A percentile compares a stretch with the other conserved stretches of the same genome.
Evolutionary conservation across 2,797 vertebrate species (phyloP).

Genomic region (Epinephelus malabaricus): DNA sequence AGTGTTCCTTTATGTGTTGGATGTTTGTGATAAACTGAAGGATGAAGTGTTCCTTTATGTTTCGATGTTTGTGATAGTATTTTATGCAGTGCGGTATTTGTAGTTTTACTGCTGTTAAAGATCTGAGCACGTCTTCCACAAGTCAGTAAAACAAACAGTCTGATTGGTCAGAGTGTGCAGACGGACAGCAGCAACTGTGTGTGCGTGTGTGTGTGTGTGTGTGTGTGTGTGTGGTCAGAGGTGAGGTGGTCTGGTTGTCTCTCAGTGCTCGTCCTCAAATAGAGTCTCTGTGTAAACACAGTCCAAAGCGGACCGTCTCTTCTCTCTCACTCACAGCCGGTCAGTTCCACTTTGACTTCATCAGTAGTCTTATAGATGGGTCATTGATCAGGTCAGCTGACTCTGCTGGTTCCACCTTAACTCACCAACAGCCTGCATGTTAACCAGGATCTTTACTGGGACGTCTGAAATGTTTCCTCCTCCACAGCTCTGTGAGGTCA

Average conservation of each 20-base stretch:
- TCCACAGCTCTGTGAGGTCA: not conserved
- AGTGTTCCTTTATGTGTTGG: no score
- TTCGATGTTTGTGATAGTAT: no score
- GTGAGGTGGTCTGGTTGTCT: conserved; percentile 18
- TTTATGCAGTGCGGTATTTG: not conserved
- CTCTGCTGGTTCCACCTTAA: no score
- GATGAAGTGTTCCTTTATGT: no score
- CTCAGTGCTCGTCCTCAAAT: conserved; percentile 29
- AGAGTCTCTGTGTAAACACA: conserved; percentile 7
- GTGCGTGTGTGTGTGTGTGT: conserved; percentile 24
- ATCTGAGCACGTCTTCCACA: not conserved
- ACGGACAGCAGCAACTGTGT: conserved; percentile 52
- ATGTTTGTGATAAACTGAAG: no score
- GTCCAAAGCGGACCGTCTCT: no score
- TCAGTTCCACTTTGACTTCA: not conserved
- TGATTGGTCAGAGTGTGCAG: not conserved
- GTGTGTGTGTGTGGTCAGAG: conserved; percentile 26
- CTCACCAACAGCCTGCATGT: not conserved
- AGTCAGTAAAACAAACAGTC: not conserved
- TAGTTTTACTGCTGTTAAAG: not conserved
- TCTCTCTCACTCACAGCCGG: not conserved
- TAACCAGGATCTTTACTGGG: not conserved
- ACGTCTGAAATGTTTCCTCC: not conserved
- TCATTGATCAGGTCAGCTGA: not conserved
- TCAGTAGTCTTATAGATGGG: not conserved